phyloP scores from a whole-genome alignment of 2,888 invertebrate species.

The Pollenia griseotomentosa region DNA sequence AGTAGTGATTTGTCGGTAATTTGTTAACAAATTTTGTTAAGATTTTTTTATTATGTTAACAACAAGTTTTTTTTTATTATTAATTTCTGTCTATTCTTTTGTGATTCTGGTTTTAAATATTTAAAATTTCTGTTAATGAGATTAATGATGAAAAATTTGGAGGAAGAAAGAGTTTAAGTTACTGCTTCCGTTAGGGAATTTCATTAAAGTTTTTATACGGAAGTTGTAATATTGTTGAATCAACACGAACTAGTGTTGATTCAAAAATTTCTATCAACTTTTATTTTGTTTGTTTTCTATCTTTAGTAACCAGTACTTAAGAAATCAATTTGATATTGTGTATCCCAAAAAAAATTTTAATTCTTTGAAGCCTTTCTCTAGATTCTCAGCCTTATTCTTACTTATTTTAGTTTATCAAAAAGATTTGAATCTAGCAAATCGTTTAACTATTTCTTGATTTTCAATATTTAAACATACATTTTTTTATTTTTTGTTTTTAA shows the following conservation, averaged over 20 bases:
- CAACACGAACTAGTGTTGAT: neutral
- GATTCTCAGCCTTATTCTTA: neutral
- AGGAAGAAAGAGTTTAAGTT: constrained; percentile 13
- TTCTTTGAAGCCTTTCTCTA: neutral
- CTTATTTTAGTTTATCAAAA: constrained; percentile 36
- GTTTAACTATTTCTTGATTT: constrained; percentile 69
- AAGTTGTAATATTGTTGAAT: constrained; percentile 20
- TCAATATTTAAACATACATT: constrained; percentile 58
- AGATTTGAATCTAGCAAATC: constrained; percentile 64
- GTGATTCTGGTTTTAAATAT: neutral
- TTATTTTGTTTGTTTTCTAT: neutral
- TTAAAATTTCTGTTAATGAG: constrained; percentile 14
- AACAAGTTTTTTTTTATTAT: constrained; percentile 4
- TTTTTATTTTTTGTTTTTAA: neutral
- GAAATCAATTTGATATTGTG: neutral
- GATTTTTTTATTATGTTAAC: neutral
- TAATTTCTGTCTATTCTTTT: neutral
- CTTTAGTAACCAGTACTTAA: neutral
- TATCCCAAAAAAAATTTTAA: neutral
- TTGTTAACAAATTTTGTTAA: constrained; percentile 69
- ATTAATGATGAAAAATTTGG: neutral
- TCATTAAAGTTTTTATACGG: neutral
- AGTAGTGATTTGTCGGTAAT: constrained; percentile 72
- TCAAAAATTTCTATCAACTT: neutral
- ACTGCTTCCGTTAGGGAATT: constrained; percentile 7